Conservation (phyloP, 2,113 vertebrate genomes). For the Lampris megalopsis region DNA sequence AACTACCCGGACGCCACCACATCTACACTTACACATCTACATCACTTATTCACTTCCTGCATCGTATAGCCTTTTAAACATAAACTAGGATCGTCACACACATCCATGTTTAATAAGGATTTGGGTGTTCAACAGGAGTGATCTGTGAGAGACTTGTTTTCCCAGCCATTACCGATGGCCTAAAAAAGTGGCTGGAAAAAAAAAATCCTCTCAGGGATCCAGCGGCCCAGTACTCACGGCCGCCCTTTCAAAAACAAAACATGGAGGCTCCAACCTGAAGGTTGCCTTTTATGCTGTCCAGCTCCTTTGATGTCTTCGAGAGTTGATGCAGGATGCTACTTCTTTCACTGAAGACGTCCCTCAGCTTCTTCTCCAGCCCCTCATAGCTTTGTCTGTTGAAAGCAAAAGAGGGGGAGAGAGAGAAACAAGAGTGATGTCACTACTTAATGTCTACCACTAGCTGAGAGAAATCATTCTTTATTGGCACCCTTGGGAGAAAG, state of each 20-base stretch:
- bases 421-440: constrained; percentile 36
- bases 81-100: constrained; percentile 26
- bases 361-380: constrained; percentile 92
- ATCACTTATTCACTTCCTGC: constrained; percentile 24
- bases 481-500: constrained; percentile 39
- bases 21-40: constrained; percentile 10
- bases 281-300: constrained; percentile 93
- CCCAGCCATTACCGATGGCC: not conserved
- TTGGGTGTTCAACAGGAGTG: constrained; percentile 23
- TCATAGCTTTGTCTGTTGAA: constrained; percentile 91
- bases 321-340: constrained; percentile 92
- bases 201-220: not conserved
- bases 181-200: not conserved
- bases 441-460: constrained; percentile 46
- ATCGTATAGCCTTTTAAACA: constrained; percentile 21
- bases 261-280: constrained; percentile 86
- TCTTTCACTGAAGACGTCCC: constrained; percentile 93
- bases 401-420: constrained; percentile 52
- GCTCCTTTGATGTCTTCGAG: constrained; percentile 93
- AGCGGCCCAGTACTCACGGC: not conserved
- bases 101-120: constrained; percentile 37
- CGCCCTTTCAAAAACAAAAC: constrained; percentile 37
- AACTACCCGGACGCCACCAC: no score
- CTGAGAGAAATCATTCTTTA: constrained; percentile 55
- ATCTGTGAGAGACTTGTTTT: constrained; percentile 4